phyloP scores from a whole-genome alignment of 2,113 vertebrate species.

The Apteryx mantelli region DNA sequence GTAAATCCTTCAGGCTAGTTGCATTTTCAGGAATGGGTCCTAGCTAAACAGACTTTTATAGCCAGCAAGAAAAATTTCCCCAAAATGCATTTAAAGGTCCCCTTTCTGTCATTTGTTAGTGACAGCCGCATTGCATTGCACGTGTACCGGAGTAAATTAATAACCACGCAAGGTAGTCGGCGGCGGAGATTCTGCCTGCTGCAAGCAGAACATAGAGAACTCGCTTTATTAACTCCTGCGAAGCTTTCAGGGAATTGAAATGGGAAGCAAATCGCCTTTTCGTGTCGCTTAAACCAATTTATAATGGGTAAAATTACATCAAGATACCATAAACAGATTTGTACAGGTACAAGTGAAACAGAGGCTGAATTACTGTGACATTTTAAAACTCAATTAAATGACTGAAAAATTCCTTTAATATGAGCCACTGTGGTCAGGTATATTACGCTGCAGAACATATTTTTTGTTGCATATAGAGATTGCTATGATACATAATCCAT shows the following conservation, averaged over 20 bases:
- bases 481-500: background rate
- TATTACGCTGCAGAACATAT: background rate
- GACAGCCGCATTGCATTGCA: background rate
- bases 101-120: background rate
- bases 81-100: background rate
- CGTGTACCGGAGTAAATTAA: background rate
- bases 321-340: constrained; percentile 40
- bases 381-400: constrained; percentile 52
- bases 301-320: constrained; percentile 41
- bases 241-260: constrained; percentile 9
- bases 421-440: background rate
- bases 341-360: constrained; percentile 33
- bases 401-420: constrained; percentile 42
- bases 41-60: background rate
- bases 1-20: background rate
- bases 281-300: background rate
- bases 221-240: constrained; percentile 30
- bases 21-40: background rate
- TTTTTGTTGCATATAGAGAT: constrained; percentile 10
- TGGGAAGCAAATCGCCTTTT: constrained; percentile 23
- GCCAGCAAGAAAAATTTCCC: background rate
- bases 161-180: background rate
- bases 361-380: constrained; percentile 24
- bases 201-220: background rate
- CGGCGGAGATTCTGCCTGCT: background rate